Evolutionary conservation across 2,888 invertebrate species (phyloP).

Genomic region (Sarcophaga subvicina): DNA sequence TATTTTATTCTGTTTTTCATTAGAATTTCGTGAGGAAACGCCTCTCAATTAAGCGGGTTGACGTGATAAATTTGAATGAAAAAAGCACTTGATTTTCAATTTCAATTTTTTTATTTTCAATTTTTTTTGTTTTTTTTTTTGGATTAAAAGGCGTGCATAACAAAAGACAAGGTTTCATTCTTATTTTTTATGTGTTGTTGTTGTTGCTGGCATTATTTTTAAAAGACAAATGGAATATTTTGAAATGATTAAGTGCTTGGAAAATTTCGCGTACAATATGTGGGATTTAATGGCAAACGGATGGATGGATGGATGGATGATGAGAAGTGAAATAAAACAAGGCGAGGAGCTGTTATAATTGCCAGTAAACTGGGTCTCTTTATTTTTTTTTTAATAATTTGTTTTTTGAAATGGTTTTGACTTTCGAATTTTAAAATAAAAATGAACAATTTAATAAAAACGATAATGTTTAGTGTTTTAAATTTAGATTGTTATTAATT

Average conservation of each 20-base stretch:
- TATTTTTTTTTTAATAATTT: too few species aligned
- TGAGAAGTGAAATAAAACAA: constrained; percentile 50
- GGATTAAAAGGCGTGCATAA: constrained; percentile 62
- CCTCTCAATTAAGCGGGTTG: constrained; percentile 63
- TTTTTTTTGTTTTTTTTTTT: constrained; percentile 18
- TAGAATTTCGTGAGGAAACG: constrained; percentile 51
- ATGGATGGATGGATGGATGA: constrained; percentile 63
- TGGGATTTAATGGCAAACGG: constrained; percentile 59
- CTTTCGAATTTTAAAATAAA: constrained; percentile 6
- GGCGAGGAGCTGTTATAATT: constrained; percentile 34
- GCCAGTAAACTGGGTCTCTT: background rate
- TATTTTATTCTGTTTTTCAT: background rate
- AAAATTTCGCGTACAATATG: constrained; percentile 37
- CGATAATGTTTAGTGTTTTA: background rate
- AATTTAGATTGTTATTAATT: too few species aligned
- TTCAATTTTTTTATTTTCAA: background rate
- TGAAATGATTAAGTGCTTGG: constrained; percentile 58
- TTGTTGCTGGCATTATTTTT: background rate
- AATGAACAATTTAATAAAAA: background rate
- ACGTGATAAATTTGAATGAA: constrained; percentile 55
- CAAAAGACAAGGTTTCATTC: constrained; percentile 63
- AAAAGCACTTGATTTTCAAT: constrained; percentile 51
- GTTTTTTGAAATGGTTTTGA: background rate
- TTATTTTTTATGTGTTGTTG: too few species aligned
- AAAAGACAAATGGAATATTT: constrained; percentile 12